Base-by-base conservation (phyloP, 1,140 invertebrate genomes). In the Dendroctonus valens region DNA sequence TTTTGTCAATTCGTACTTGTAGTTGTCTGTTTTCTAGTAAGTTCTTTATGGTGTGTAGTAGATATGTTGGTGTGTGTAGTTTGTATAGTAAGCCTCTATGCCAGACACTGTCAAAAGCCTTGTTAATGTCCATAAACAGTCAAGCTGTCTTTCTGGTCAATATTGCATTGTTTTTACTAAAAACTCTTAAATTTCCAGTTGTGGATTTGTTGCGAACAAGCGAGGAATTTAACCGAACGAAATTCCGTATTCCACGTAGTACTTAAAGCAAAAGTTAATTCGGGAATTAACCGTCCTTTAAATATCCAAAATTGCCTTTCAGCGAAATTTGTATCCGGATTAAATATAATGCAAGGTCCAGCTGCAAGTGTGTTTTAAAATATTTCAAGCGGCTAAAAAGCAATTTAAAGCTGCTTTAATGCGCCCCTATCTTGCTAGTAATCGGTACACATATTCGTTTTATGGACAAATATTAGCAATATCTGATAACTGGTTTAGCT, bases 401-500 rank as follows among this genome's bases (percentile, higher is more conserved):
- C 65, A 67, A 67, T 67, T 67, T 61, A 42, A 41, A 52, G 50
- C 44, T 48, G 69, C 65, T 70, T 70, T 65, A 68, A 70, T 70
- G 60, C 59, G 69, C 54, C 55, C 26, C 66, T 67, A 70, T 70
- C 66, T 70, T 67, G 69, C 58, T 65, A 63, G 65, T 67, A 64
- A 70, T 68, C 69, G 65, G 61, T 50, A 63, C 69, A 69, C 69
- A 70, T 70, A 70, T 70, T 69, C 67, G 51, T 66, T 70, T 70
- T 70, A 70, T 70, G 69, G 69, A 66, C 69, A 70, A 69, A 70
- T 70, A 70, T 69, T 70, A 69, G 69, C 69, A 70, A 70, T 70
- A 69, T 70, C 69, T 61, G 67, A 65, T 68, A 69, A 70, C 69
- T 65, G 67, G 12, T 62, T 39, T 37, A 14, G 59, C 59, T 67